phyloP scores from a whole-genome alignment of 2,113 vertebrate species.

The Barnardius zonarius region DNA sequence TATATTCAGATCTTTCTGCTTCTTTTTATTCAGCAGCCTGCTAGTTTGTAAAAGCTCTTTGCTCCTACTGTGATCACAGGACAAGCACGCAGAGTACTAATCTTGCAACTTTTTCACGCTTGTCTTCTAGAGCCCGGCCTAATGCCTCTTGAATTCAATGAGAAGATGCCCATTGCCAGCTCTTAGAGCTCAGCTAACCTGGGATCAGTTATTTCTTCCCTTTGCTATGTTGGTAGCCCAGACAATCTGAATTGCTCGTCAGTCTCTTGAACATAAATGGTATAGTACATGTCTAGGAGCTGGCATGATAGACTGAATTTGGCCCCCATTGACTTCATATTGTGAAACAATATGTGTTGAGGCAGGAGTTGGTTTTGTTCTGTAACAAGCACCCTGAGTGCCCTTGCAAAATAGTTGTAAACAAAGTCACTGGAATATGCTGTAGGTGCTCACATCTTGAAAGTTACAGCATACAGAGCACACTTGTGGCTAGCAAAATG shows the following conservation, averaged over 20 bases:
- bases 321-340: background rate
- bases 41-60: background rate
- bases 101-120: background rate
- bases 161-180: background rate
- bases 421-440: background rate
- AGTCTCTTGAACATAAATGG: background rate
- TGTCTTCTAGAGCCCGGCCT: background rate
- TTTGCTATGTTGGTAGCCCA: background rate
- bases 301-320: background rate
- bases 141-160: background rate
- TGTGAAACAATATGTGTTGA: background rate
- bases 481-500: background rate
- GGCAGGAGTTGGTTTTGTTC: background rate
- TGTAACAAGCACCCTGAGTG: background rate
- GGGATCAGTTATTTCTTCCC: background rate
- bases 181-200: background rate
- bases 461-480: background rate
- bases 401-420: background rate
- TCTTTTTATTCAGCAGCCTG: background rate
- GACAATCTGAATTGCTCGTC: background rate
- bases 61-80: background rate
- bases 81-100: background rate
- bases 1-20: background rate
- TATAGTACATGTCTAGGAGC: background rate
- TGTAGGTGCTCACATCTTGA: background rate